These are phyloP conservation scores for Drosophila ambigua DNA, from an alignment of 1,140 invertebrate species.

Conservation along the genomic window DNA sequence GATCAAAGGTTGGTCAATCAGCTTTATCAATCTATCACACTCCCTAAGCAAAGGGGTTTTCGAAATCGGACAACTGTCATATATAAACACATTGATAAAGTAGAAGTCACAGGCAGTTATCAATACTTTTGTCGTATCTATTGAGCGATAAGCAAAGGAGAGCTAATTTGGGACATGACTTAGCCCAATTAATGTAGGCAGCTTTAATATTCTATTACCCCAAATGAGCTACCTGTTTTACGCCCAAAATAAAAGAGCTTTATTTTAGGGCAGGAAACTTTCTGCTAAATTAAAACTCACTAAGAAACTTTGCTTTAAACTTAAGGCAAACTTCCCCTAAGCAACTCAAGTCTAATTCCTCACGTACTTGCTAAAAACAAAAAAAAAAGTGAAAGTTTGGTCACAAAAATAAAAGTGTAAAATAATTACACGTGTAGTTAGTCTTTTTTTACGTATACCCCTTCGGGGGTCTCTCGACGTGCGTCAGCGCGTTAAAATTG, in stretches of 20 bases:
- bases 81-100: conserved; percentile 9
- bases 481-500: conserved; percentile 10
- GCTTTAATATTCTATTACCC: too few species aligned
- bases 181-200: conserved; percentile 4
- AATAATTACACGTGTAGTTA: conserved; percentile 27
- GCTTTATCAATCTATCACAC: neutral
- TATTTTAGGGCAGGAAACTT: too few species aligned
- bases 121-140: conserved; percentile 11
- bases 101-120: conserved; percentile 4
- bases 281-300: neutral
- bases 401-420: conserved; percentile 39
- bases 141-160: conserved; percentile 17
- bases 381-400: conserved; percentile 50
- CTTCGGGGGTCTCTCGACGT: neutral
- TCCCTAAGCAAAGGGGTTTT: conserved; percentile 8
- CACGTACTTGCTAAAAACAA: conserved; percentile 13
- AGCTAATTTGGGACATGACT: conserved; percentile 44
- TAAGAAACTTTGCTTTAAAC: neutral
- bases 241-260: neutral
- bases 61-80: conserved; percentile 9
- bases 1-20: neutral
- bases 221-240: neutral
- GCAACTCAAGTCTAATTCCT: neutral
- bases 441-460: conserved; percentile 1
- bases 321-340: conserved; percentile 7